A percentile compares a stretch with the other conserved stretches of the same genome.
These are phyloP conservation scores for Chelonia mydas DNA, from an alignment of 2,797 vertebrate genomes.

Conservation along the genomic window DNA sequence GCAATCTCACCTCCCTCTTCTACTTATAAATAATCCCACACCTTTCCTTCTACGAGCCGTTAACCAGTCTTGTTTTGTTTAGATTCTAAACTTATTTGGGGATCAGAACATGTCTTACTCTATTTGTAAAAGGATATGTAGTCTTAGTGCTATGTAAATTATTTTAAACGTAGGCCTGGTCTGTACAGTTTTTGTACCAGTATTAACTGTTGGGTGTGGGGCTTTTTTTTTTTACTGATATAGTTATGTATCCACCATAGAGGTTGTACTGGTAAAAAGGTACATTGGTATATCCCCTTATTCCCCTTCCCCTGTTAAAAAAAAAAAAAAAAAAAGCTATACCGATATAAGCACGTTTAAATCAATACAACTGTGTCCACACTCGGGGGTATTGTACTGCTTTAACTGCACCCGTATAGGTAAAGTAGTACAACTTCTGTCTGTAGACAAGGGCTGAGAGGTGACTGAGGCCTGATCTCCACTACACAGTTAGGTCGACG, in stretches of 20 bases:
- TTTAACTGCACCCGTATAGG: too few relatives aligned
- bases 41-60: background rate
- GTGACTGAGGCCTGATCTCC: too few relatives aligned
- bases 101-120: background rate
- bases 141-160: background rate
- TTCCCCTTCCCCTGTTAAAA: too few relatives aligned
- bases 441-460: too few relatives aligned
- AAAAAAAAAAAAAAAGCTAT: background rate
- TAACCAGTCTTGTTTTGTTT: background rate
- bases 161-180: background rate
- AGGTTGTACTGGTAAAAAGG: too few relatives aligned
- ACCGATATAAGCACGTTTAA: fast-evolving
- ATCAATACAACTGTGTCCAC: background rate
- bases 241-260: background rate
- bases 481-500: too few relatives aligned
- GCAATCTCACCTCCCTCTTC: too few relatives aligned
- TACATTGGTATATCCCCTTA: too few relatives aligned
- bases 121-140: background rate
- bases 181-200: background rate
- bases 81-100: background rate
- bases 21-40: background rate
- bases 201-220: background rate
- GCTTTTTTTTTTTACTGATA: background rate
- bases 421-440: too few relatives aligned
- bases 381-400: too few relatives aligned